Evolutionary conservation across 2,113 vertebrate species (phyloP).

Genomic region (Poecile atricapillus): DNA sequence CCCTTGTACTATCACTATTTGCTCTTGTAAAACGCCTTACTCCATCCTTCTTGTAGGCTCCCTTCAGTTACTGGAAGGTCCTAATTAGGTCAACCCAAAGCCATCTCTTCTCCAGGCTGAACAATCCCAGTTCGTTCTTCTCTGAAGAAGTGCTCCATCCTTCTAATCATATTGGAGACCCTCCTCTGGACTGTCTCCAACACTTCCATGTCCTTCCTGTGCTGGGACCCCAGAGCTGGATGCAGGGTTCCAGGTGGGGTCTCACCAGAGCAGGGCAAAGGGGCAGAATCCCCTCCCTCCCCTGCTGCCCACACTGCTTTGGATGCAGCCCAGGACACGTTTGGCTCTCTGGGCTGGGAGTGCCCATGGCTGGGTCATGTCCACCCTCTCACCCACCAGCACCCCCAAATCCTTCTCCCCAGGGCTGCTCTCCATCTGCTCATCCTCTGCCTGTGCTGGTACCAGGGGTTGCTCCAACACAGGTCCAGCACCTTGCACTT

Average conservation of each 20-base stretch:
- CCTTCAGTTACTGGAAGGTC: not conserved
- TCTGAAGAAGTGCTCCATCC: not conserved
- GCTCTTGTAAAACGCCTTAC: not conserved
- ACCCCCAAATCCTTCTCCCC: not conserved
- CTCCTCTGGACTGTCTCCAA: not conserved
- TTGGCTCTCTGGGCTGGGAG: not conserved
- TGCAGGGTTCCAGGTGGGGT: not conserved
- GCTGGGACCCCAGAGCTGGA: not conserved
- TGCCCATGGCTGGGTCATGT: not conserved
- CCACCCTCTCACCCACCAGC: not conserved
- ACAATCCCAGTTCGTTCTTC: not conserved
- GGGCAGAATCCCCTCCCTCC: not conserved
- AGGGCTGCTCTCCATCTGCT: not conserved
- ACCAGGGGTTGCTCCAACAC: accelerated
- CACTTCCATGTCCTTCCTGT: not conserved
- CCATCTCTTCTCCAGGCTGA: not conserved
- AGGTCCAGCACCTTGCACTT: not conserved
- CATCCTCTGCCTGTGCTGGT: not conserved
- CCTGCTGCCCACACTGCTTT: not conserved
- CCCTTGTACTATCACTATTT: no score
- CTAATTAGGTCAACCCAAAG: not conserved
- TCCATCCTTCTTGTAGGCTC: not conserved
- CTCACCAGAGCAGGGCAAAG: not conserved
- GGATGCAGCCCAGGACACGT: not conserved
- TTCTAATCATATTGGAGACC: not conserved